Conservation (phyloP, 2,113 vertebrate genomes). For the Calidris pygmaea region DNA sequence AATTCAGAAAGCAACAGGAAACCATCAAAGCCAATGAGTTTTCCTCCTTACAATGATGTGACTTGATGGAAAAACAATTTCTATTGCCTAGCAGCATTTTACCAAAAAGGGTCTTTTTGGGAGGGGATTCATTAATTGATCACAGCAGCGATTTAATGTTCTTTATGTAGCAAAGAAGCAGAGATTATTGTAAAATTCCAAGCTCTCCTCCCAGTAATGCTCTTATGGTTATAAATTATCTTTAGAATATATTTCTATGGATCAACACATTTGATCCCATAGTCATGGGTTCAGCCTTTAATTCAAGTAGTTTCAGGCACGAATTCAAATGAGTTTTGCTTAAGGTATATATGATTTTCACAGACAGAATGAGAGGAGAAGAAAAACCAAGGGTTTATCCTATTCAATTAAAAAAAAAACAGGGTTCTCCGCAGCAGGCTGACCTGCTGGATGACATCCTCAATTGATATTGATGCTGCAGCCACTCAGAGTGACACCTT, state of each 20-base stretch:
- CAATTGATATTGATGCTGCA: slow-evolving; percentile 67
- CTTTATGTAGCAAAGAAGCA: neutral
- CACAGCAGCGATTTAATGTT: neutral
- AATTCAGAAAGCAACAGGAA: slow-evolving; percentile 53
- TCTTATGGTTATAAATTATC: neutral
- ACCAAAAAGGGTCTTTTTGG: neutral
- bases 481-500: slow-evolving; percentile 76
- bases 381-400: slow-evolving; percentile 13
- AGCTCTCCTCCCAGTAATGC: neutral
- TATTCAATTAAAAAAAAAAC: neutral
- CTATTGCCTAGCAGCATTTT: neutral
- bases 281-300: neutral
- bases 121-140: neutral
- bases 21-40: neutral
- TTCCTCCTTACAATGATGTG: neutral
- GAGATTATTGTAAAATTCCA: neutral
- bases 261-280: neutral
- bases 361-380: neutral
- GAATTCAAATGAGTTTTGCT: slow-evolving; percentile 3
- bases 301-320: neutral
- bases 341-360: neutral
- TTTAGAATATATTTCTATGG: neutral
- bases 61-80: slow-evolving; percentile 12
- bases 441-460: slow-evolving; percentile 61
- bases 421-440: neutral